A percentile compares a stretch with the other conserved stretches of the same genome.
These are phyloP conservation scores for Burhinus bistriatus DNA, from an alignment of 2,113 vertebrate genomes.

Conservation along the genomic window DNA sequence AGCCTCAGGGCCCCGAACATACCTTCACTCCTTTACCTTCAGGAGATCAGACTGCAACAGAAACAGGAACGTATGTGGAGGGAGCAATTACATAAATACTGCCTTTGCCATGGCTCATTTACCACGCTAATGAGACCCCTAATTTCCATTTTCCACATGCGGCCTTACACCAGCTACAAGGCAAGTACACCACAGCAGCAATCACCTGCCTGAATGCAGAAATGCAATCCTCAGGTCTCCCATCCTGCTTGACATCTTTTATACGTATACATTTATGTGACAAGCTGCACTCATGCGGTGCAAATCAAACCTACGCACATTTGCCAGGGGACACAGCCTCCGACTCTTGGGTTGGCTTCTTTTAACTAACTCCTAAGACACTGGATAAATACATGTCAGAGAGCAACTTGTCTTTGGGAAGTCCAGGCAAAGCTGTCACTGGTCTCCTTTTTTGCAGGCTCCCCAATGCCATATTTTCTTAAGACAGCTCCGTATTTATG, in stretches of 20 bases:
- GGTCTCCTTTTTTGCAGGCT: background rate
- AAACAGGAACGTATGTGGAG: background rate
- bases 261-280: fast-evolving
- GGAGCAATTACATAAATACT: background rate
- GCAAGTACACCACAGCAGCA: background rate
- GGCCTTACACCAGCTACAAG: background rate
- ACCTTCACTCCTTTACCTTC: background rate
- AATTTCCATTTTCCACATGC: background rate
- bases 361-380: background rate
- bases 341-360: background rate
- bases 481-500: background rate
- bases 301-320: background rate
- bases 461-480: background rate
- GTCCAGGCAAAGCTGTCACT: background rate
- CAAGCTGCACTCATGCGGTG: background rate
- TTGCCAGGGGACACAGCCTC: background rate
- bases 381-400: background rate
- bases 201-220: background rate
- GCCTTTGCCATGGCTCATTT: background rate
- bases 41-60: background rate
- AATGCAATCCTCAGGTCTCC: background rate
- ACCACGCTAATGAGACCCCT: fast-evolving
- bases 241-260: background rate
- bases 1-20: background rate
- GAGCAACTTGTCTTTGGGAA: background rate